These are phyloP conservation scores for Boloria selene DNA, from an alignment of 2,888 invertebrate species.

Conservation along the genomic window DNA sequence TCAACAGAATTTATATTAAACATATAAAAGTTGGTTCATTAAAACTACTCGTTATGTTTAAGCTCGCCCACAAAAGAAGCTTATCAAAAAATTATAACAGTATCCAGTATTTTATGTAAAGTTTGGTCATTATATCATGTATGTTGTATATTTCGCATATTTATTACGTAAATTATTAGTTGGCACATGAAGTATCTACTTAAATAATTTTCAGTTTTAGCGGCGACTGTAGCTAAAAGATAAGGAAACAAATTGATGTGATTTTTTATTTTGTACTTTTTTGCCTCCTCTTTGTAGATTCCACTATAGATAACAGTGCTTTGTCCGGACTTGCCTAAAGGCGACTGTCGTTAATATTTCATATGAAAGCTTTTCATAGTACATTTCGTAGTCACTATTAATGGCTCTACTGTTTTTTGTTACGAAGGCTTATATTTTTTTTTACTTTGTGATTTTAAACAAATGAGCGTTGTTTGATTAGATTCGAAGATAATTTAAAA, in stretches of 20 bases:
- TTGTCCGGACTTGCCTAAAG: constrained; percentile 13
- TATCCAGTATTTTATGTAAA: too few relatives aligned
- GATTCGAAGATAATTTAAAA: background rate
- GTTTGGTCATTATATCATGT: too few relatives aligned
- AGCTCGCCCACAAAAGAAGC: too few relatives aligned
- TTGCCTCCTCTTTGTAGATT: constrained; percentile 11
- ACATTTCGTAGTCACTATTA: background rate
- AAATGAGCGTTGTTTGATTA: background rate
- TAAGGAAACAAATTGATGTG: constrained; percentile 20
- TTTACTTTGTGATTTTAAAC: background rate
- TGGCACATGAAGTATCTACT: constrained; percentile 31
- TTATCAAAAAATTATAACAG: too few relatives aligned
- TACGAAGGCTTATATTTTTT: background rate
- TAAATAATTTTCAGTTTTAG: constrained; percentile 26
- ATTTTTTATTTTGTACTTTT: constrained; percentile 7
- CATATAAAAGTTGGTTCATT: too few relatives aligned
- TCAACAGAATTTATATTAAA: too few relatives aligned
- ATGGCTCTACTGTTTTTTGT: constrained; percentile 1
- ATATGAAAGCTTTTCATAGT: constrained; percentile 2
- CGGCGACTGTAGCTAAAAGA: constrained; percentile 20
- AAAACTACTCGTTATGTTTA: too few relatives aligned
- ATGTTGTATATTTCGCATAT: too few relatives aligned
- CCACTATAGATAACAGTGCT: background rate
- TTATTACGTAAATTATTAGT: constrained; percentile 9
- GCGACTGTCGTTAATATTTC: constrained; percentile 10